These are phyloP conservation scores for Diadromus collaris DNA, from an alignment of 2,888 invertebrate genomes.

Conservation along the genomic window DNA sequence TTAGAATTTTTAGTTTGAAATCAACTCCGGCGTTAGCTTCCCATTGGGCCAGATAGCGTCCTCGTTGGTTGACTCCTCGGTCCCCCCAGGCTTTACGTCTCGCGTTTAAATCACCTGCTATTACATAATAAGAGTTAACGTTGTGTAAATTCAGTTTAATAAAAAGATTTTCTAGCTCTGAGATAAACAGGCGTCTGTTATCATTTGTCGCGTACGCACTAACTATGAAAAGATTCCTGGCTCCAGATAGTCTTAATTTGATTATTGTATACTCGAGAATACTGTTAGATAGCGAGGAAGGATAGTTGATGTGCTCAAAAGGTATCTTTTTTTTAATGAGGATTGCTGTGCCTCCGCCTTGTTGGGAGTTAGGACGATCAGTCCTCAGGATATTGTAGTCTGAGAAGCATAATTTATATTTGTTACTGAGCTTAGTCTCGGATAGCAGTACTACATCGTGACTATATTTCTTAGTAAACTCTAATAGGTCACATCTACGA, in stretches of 20 bases:
- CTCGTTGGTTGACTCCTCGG: not conserved
- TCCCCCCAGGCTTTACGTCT: conserved; percentile 13
- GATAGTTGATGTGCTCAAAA: not conserved
- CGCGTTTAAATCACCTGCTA: conserved; percentile 27
- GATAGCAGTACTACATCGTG: no score
- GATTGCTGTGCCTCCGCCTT: conserved; percentile 38
- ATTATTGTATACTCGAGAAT: conserved; percentile 38
- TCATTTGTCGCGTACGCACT: conserved; percentile 25
- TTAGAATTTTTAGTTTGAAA: conserved; percentile 26
- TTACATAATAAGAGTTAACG: not conserved
- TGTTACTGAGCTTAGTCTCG: no score
- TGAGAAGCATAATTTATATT: not conserved
- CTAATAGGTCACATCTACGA: not conserved
- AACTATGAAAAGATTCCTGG: conserved; percentile 2
- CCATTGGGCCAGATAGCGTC: conserved; percentile 2
- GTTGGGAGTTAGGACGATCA: conserved; percentile 18
- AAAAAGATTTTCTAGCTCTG: conserved; percentile 11
- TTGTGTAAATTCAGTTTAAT: not conserved
- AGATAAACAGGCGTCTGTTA: not conserved
- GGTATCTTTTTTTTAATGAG: conserved; percentile 16
- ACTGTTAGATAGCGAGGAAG: conserved; percentile 11
- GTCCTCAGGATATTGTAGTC: conserved; percentile 16
- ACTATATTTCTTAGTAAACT: not conserved
- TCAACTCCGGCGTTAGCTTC: not conserved
- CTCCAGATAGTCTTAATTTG: conserved; percentile 2